phyloP scores from a whole-genome alignment of 2,888 invertebrate genomes.

The Agonopterix heracliana region DNA sequence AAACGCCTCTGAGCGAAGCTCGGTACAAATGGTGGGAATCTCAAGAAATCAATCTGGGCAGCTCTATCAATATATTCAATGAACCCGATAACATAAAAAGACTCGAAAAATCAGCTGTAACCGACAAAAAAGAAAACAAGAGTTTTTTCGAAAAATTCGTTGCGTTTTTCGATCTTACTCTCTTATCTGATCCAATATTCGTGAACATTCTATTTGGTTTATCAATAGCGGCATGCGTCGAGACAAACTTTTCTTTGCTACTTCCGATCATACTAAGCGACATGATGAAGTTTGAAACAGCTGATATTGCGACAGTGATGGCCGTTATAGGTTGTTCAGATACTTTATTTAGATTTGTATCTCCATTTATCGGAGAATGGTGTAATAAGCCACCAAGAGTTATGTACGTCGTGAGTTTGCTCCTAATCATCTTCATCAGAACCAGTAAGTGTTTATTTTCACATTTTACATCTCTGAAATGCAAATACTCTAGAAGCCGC shows the following conservation, averaged over 20 bases:
- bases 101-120: constrained; percentile 13
- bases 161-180: constrained; percentile 78
- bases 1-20: constrained; percentile 38
- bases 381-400: constrained; percentile 76
- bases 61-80: constrained; percentile 77
- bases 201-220: constrained; percentile 81
- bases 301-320: constrained; percentile 78
- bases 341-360: constrained; percentile 77
- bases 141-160: constrained; percentile 48
- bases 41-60: constrained; percentile 76
- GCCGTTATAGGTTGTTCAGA: constrained; percentile 77
- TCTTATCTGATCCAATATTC: constrained; percentile 81
- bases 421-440: constrained; percentile 76
- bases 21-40: constrained; percentile 76
- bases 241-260: constrained; percentile 80
- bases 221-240: constrained; percentile 81
- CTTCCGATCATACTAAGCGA: constrained; percentile 81
- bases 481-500: too few relatives aligned
- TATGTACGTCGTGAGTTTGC: constrained; percentile 79
- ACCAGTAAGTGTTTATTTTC: constrained; percentile 70
- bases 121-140: constrained; percentile 24
- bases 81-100: constrained; percentile 36
- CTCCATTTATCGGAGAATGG: constrained; percentile 81
- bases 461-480: too few relatives aligned
- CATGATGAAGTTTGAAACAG: constrained; percentile 73